Percentiles rank a stretch among this genome's conserved stretches.
phyloP scores from a whole-genome alignment of 2,797 vertebrate genomes.

The Spea hammondii region DNA sequence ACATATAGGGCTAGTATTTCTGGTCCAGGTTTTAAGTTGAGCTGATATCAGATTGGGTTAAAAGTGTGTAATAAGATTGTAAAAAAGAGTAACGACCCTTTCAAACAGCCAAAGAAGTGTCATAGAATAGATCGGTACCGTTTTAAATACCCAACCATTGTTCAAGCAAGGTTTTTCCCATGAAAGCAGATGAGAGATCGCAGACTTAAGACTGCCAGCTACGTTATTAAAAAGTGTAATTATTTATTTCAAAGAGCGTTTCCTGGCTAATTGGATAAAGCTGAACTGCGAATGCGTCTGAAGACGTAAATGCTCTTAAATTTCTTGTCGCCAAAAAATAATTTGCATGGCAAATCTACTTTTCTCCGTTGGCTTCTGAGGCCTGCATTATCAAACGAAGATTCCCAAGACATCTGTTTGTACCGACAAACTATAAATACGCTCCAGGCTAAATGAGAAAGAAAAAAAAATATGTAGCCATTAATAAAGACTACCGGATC shows the following conservation, averaged over 20 bases:
- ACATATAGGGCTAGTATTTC: too few species aligned
- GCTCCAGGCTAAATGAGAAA: conserved; percentile 39
- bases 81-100: too few species aligned
- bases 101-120: too few species aligned
- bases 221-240: conserved; percentile 10
- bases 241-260: conserved; percentile 1
- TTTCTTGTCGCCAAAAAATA: background rate
- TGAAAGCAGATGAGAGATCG: background rate
- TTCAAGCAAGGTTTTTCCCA: background rate
- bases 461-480: conserved; percentile 22
- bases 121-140: too few species aligned
- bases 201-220: background rate
- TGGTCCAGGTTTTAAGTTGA: too few species aligned
- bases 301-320: conserved; percentile 26
- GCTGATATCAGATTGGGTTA: too few species aligned
- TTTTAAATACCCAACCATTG: conserved; percentile 1
- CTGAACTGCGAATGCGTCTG: conserved; percentile 10
- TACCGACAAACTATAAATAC: conserved; percentile 49
- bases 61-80: too few species aligned
- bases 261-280: background rate
- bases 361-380: conserved; percentile 28
- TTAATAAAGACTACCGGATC: conserved; percentile 1
- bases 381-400: conserved; percentile 55
- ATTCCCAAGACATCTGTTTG: conserved; percentile 55
- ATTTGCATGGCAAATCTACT: conserved; percentile 36